Conservation (phyloP, 2,113 vertebrate species). For the Caretta caretta region DNA sequence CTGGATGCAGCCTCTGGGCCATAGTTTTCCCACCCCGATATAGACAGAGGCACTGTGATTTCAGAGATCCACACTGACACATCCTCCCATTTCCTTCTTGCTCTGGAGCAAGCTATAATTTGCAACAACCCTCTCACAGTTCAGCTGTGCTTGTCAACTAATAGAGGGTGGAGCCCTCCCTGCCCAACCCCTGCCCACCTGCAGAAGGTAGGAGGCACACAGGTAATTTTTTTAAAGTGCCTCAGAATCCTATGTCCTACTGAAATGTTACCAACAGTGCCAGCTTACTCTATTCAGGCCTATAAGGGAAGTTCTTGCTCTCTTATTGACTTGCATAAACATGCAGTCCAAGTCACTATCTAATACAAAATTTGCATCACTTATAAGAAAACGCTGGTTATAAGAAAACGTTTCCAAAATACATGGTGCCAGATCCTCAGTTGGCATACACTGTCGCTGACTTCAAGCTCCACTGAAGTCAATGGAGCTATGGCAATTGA, state of each 20-base stretch:
- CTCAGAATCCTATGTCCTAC: neutral
- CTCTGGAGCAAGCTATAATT: neutral
- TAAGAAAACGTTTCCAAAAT: neutral
- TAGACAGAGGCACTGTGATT: neutral
- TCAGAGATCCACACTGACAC: neutral
- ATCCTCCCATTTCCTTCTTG: neutral
- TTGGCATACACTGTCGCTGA: neutral
- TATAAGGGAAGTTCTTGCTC: neutral
- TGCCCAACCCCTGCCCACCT: neutral
- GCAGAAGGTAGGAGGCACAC: neutral
- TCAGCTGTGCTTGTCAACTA: neutral
- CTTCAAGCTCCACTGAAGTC: neutral
- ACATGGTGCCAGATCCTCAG: neutral
- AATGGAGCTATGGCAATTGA: neutral
- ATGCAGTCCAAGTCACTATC: neutral
- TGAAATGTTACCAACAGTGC: neutral
- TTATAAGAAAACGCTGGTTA: neutral
- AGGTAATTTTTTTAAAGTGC: neutral
- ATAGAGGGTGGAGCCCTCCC: neutral
- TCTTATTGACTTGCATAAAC: neutral
- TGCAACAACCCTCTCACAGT: neutral
- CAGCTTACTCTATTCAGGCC: neutral
- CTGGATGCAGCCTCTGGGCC: no score
- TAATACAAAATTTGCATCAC: rapidly evolving
- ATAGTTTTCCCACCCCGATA: no score